Conservation (phyloP, 2,888 invertebrate species). For the Rhabditoides inermis region DNA sequence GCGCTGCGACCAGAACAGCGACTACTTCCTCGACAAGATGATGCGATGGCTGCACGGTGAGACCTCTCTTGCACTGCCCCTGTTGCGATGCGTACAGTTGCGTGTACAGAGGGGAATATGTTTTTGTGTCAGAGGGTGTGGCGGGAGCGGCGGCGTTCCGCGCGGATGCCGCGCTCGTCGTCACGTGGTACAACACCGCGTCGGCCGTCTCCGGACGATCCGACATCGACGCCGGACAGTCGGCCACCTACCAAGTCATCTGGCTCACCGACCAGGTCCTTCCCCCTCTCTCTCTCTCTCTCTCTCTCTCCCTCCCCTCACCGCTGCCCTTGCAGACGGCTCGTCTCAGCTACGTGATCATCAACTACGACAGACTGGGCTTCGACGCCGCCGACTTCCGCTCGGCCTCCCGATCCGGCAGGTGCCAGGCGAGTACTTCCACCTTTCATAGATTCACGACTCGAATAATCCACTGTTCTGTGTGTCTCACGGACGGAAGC, state of each 20-base stretch:
- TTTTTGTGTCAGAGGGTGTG: conserved; percentile 68
- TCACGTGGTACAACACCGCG: conserved; percentile 68
- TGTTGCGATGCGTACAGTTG: too few relatives aligned
- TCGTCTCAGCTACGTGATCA: conserved; percentile 73
- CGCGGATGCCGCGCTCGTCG: conserved; percentile 79
- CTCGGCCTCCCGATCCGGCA: conserved; percentile 45
- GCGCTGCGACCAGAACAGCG: conserved; percentile 41
- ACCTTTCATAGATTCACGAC: not conserved
- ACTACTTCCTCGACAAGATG: conserved; percentile 48
- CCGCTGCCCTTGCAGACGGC: conserved; percentile 22
- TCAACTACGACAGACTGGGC: conserved; percentile 81
- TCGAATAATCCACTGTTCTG: not conserved
- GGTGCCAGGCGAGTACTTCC: conserved; percentile 38
- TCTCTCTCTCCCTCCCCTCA: conserved; percentile 54
- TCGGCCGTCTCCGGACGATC: conserved; percentile 51
- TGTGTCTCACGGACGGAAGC: not conserved
- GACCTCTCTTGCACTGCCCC: not conserved
- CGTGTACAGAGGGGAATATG: too few relatives aligned
- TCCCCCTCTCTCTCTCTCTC: conserved; percentile 53
- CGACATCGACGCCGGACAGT: conserved; percentile 48
- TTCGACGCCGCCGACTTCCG: conserved; percentile 68
- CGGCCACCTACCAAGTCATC: conserved; percentile 49
- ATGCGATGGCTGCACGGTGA: conserved; percentile 35
- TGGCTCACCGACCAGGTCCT: conserved; percentile 74
- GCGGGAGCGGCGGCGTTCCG: conserved; percentile 80